Percentiles rank a stretch among this genome's conserved stretches.
These are phyloP conservation scores for Melitaea cinxia DNA, from an alignment of 1,140 invertebrate species.

Conservation along the genomic window DNA sequence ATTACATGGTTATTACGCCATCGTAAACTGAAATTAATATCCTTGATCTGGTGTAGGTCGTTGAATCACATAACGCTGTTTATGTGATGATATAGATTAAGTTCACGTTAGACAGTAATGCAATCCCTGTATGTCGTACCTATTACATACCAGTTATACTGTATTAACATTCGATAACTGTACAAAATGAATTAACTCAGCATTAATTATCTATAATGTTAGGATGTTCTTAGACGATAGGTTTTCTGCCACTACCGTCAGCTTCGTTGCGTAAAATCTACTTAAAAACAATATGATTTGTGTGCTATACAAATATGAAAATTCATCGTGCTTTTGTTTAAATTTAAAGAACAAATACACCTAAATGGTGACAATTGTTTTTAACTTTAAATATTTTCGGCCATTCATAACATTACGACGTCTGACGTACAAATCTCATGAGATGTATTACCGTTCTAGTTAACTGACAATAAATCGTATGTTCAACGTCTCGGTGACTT, in stretches of 20 bases:
- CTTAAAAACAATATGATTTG: background rate
- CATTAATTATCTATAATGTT: too few relatives aligned
- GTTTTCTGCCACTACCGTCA: too few relatives aligned
- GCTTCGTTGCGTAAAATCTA: too few relatives aligned
- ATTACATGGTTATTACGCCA: slow-evolving; percentile 9
- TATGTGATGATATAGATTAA: slow-evolving; percentile 7
- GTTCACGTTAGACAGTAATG: slow-evolving; percentile 4
- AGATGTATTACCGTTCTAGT: slow-evolving; percentile 67
- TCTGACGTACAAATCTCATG: slow-evolving; percentile 63
- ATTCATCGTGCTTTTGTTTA: slow-evolving; percentile 36
- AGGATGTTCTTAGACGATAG: too few relatives aligned
- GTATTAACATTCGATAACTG: background rate
- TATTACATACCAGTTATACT: background rate
- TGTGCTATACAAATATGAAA: background rate
- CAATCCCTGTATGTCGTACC: too few relatives aligned
- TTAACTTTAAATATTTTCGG: slow-evolving; percentile 57
- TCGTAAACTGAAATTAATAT: slow-evolving; percentile 8
- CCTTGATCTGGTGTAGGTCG: slow-evolving; percentile 8
- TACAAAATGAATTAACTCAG: too few relatives aligned
- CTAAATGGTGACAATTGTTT: slow-evolving; percentile 39
- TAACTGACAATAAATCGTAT: slow-evolving; percentile 77
- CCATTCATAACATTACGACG: slow-evolving; percentile 50
- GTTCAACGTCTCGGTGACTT: slow-evolving; percentile 73
- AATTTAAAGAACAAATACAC: slow-evolving; percentile 27
- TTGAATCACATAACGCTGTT: slow-evolving; percentile 4